phyloP scores from a whole-genome alignment of 1,140 invertebrate genomes.

The Magallana ariakensis region DNA sequence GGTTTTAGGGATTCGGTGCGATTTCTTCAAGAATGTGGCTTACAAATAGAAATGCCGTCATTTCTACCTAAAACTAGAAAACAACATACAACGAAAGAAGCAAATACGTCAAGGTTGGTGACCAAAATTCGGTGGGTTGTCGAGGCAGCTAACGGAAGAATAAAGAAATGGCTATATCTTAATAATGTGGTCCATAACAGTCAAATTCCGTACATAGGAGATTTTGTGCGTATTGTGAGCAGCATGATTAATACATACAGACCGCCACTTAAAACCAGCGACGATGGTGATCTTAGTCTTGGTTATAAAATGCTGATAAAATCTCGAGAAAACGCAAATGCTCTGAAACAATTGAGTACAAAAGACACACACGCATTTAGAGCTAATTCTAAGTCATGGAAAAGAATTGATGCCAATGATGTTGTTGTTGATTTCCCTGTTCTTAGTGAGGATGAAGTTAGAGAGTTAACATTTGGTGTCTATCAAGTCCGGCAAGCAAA shows the following conservation, averaged over 20 bases:
- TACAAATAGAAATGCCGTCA: background rate
- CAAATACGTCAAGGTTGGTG: background rate
- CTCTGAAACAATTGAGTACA: background rate
- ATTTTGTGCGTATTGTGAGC: background rate
- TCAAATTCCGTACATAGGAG: background rate
- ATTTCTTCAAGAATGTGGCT: background rate
- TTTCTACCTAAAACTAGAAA: background rate
- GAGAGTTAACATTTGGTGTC: background rate
- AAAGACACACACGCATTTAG: background rate
- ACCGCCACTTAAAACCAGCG: background rate
- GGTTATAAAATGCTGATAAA: background rate
- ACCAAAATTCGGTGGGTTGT: background rate
- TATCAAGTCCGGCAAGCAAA: background rate
- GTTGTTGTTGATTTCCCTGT: background rate
- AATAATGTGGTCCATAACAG: background rate
- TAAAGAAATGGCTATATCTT: constrained; percentile 7
- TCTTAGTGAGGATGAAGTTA: background rate
- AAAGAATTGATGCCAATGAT: background rate
- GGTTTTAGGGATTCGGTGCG: background rate
- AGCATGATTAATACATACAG: background rate
- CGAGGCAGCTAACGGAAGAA: background rate
- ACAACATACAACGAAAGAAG: background rate
- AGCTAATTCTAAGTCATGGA: background rate
- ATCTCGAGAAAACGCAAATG: background rate
- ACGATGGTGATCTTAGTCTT: background rate